Evolutionary conservation across 64 coral and sea anemone genomes (phyloP), one percentile per base, ranked within the genome.

Genomic region (Stichodactyla mertensii): DNA sequence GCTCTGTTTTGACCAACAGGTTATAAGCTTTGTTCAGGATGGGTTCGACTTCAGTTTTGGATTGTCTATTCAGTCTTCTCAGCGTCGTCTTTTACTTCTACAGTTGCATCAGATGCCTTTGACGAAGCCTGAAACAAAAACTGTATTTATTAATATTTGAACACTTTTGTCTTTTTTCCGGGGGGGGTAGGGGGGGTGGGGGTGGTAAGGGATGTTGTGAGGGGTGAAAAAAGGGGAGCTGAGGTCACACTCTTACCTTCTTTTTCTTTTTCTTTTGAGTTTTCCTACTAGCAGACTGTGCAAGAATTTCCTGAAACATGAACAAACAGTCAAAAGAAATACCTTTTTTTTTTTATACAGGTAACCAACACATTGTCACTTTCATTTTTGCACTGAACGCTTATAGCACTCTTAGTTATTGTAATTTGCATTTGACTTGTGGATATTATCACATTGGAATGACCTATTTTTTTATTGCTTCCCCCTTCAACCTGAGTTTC

Each of bases 251-350:
- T 77, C 4, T 51, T 89, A 91, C 92, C 95, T 94, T 92, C 88
- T 98, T 94, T 89, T 98, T 98, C 87, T 98, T 98, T 79, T 94
- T 92, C 64, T 94, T 94, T 84, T 94, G 92, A 55, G 89, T 79
- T 80, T 98, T 98, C 77, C 87, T 83, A 87, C 92, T 92, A 18
- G 91, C 89, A 78, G 95, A 94, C 85, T 86, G 85, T 85, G 92
- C 85, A 58, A 98, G 92, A 62, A 94, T 90, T 54, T 83, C 81
- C 95, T 98, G 26, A 90, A 87, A 28, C 61, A 54, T 8, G 16
- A 3, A n/a, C 12, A 4, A 62, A 57, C 6, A 64, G 52, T 77
- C 11, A 52, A 10, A 51, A 18, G 0, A 55, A 18, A 52, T 13
- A 57, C 54, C 36, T 26, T 14, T n/a, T n/a, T n/a, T n/a, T n/a